Conservation (phyloP, 2,888 invertebrate species). For the Chorisops tibialis region DNA sequence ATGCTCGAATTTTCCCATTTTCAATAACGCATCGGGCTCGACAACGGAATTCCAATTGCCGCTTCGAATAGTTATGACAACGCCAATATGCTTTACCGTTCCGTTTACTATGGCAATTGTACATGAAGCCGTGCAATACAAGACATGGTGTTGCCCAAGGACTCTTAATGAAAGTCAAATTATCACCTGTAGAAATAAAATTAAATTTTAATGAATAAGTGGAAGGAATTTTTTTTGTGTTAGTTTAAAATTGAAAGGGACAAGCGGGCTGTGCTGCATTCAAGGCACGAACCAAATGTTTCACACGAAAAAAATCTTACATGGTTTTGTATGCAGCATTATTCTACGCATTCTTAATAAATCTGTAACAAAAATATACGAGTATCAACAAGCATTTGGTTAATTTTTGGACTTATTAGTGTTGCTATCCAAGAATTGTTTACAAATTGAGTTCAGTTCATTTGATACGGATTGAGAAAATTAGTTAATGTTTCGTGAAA, state of each 20-base stretch:
- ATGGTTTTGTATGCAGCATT: too few species aligned
- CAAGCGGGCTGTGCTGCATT: background rate
- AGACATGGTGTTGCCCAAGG: constrained; percentile 53
- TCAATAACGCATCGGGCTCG: constrained; percentile 51
- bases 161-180: constrained; percentile 48
- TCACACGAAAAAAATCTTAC: too few species aligned
- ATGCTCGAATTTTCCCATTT: constrained; percentile 46
- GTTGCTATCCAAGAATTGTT: too few species aligned
- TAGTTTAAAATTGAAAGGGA: background rate
- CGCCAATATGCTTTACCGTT: constrained; percentile 52
- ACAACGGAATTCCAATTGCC: constrained; percentile 47
- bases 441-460: too few species aligned
- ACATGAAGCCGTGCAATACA: constrained; percentile 48
- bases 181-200: constrained; percentile 11
- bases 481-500: too few species aligned
- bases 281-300: too few species aligned
- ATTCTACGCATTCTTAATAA: too few species aligned
- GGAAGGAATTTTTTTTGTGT: constrained; percentile 1
- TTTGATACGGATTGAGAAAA: too few species aligned
- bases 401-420: too few species aligned
- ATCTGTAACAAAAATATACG: too few species aligned
- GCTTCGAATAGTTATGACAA: constrained; percentile 53
- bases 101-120: constrained; percentile 52
- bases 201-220: background rate
- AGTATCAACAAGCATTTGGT: too few species aligned